Evolutionary conservation across 2,888 invertebrate genomes (phyloP).

Genomic region (Pecten maximus): DNA sequence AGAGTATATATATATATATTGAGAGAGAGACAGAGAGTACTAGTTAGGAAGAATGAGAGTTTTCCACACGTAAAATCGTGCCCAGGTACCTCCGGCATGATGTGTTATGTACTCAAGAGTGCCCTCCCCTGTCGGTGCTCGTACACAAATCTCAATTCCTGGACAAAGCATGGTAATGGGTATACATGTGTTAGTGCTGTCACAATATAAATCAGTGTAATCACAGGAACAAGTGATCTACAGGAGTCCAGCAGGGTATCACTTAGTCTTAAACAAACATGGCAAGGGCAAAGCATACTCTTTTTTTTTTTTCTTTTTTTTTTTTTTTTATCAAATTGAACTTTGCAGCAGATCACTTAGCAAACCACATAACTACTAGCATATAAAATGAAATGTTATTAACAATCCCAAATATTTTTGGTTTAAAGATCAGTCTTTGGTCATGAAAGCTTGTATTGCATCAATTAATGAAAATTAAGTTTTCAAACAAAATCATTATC

Average conservation of each 20-base stretch:
- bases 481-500: too few relatives aligned
- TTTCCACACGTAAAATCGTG: conserved; percentile 13
- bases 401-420: too few relatives aligned
- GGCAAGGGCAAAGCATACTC: background rate
- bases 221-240: background rate
- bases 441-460: too few relatives aligned
- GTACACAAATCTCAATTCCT: conserved; percentile 62
- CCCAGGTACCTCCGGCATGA: conserved; percentile 11
- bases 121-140: conserved; percentile 67
- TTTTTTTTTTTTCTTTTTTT: background rate
- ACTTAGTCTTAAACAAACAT: background rate
- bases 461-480: too few relatives aligned
- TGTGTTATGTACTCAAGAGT: conserved; percentile 24
- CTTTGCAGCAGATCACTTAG: too few relatives aligned
- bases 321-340: background rate
- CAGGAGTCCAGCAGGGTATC: background rate
- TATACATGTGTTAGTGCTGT: conserved; percentile 31
- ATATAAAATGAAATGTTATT: too few relatives aligned
- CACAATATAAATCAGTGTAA: background rate
- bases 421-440: too few relatives aligned
- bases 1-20: conserved; percentile 23
- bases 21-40: background rate
- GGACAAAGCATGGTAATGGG: conserved; percentile 38
- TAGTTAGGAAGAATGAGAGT: background rate
- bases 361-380: too few relatives aligned